Base-by-base conservation (phyloP, 53 echinoderm and acorn worm species). In the Hippasteria phrygiana region DNA sequence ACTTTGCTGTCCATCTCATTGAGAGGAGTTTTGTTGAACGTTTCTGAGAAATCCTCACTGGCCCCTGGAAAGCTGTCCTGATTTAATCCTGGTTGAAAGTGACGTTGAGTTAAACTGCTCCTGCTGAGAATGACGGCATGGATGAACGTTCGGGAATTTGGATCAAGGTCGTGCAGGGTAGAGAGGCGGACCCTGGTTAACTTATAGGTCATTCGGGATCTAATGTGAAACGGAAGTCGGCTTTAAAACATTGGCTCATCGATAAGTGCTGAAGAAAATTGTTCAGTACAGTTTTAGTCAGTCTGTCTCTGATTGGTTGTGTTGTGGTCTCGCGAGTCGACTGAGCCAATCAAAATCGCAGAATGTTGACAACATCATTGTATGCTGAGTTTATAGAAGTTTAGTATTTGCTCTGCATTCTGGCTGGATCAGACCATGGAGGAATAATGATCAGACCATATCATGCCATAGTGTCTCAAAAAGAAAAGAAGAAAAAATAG, bases 121-220 rank as follows among this genome's bases (percentile, higher is more conserved):
- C 26, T 1, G 33, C 48, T 34, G 24, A 33, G 76, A 75, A 75
- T 48, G 32, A 37, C 75, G 5, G 75, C 4, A 5, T 43, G 47
- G 75, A 50, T 75, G 45, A 75, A 75, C 51, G 50, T 50, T 53
- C 51, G 51, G 34, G 76, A 76, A 76, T 76, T 50, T 18, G 50
- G 51, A 76, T 76, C 31, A 75, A 10, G 75, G 43, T 26, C 32
- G 33, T 47, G 2, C 0, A 26, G 36, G 0, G 11, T 33, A 69
- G 33, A 35, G 48, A 76, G 16, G 31, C n/a, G 2, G 48, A 50
- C 34, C 50, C 43, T 48, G 31, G 48, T 76, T 43, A 16, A 53
- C 53, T 32, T 28, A 6, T 33, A 50, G 12, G 20, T 76, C 33
- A 31, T 20, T 50, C 59, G 33, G 5, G 4, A 54, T 55, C 39